These are phyloP conservation scores for Gadopsis marmoratus DNA, from an alignment of 2,797 vertebrate genomes.

Conservation along the genomic window DNA sequence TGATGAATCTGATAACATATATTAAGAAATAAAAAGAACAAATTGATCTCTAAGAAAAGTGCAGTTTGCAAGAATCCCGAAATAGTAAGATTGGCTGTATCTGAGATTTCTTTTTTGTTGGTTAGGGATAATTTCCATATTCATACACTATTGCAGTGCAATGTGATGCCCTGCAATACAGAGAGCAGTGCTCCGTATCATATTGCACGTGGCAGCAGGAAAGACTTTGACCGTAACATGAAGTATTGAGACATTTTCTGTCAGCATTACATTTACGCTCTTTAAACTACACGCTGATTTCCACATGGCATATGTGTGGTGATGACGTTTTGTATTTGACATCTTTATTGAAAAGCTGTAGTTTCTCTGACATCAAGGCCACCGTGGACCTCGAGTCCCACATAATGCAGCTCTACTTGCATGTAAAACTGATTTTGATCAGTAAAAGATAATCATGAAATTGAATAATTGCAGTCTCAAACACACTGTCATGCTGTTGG, in stretches of 20 bases:
- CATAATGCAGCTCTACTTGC: slow-evolving; percentile 7
- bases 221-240: slow-evolving; percentile 7
- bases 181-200: neutral
- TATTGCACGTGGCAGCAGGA: slow-evolving; percentile 38
- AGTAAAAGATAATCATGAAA: slow-evolving; percentile 17
- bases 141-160: neutral
- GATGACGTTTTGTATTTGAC: slow-evolving; percentile 23
- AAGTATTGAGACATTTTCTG: slow-evolving; percentile 6
- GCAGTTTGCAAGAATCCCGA: neutral
- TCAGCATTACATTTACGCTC: slow-evolving; percentile 13
- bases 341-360: slow-evolving; percentile 28
- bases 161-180: neutral
- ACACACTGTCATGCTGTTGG: neutral
- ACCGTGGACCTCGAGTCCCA: neutral
- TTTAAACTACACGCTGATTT: slow-evolving; percentile 14
- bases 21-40: neutral
- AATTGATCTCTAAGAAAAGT: slow-evolving; percentile 3
- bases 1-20: neutral
- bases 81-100: neutral
- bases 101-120: neutral
- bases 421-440: slow-evolving; percentile 1
- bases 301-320: neutral
- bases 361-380: slow-evolving; percentile 16
- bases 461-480: slow-evolving; percentile 9
- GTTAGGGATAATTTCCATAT: slow-evolving; percentile 21